phyloP scores from a whole-genome alignment of 2,888 invertebrate species.

The Clistopyga incitator region DNA sequence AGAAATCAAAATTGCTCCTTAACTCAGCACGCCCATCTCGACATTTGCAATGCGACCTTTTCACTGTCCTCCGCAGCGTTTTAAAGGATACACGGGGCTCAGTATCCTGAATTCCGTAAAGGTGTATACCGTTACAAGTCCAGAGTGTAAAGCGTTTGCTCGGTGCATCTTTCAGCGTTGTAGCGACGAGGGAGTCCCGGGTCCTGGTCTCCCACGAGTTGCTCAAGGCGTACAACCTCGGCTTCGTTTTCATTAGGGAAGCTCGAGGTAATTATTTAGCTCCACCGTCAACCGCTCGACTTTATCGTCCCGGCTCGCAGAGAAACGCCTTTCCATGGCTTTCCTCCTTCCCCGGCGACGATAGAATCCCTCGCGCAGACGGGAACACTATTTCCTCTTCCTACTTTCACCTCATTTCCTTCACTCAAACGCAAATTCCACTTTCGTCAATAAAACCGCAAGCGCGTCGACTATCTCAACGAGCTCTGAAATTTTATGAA shows the following conservation, averaged over 20 bases:
- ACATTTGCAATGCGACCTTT: not conserved
- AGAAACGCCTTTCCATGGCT: not conserved
- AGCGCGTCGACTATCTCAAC: not conserved
- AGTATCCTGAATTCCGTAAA: not conserved
- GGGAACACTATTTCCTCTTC: conserved; percentile 14
- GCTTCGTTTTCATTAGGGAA: conserved; percentile 66
- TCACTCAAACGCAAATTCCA: not conserved
- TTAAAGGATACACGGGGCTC: not conserved
- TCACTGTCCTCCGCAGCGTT: not conserved
- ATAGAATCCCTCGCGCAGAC: not conserved
- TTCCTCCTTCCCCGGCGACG: not conserved
- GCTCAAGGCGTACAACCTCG: not conserved
- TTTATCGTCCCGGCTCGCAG: conserved; percentile 54
- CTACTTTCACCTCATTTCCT: not conserved
- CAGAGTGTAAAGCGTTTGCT: not conserved
- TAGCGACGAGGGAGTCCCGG: not conserved
- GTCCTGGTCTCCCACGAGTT: not conserved
- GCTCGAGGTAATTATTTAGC: conserved; percentile 64
- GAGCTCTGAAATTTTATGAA: not conserved
- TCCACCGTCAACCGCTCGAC: conserved; percentile 63
- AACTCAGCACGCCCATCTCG: not conserved
- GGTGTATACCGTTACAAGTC: not conserved
- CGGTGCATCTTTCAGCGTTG: not conserved
- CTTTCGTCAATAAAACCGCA: not conserved
- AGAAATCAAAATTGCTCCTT: not conserved